A percentile compares a stretch with the other conserved stretches of the same genome.
These are phyloP conservation scores for Anticlea derivata DNA, from an alignment of 2,888 invertebrate species.

Conservation along the genomic window DNA sequence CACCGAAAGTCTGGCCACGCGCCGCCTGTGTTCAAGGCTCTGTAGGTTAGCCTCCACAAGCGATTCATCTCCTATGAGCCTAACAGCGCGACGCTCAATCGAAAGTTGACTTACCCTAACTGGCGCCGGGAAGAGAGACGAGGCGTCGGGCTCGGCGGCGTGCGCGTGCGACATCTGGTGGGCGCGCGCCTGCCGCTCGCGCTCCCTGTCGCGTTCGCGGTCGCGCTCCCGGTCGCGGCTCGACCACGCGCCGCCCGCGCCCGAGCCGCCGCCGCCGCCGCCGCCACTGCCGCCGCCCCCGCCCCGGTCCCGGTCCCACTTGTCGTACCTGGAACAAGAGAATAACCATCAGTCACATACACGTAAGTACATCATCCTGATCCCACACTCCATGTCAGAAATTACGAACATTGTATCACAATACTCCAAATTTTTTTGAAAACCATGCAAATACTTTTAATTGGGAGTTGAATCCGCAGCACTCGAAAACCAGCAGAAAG, in stretches of 20 bases:
- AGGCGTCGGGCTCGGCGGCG: conserved; percentile 84
- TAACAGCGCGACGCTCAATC: no score
- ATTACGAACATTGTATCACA: no score
- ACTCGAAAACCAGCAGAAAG: no score
- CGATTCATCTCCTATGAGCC: no score
- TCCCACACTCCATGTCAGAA: no score
- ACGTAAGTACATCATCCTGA: no score
- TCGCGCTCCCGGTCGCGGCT: conserved; percentile 84
- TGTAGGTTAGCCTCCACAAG: no score
- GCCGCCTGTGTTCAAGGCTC: no score
- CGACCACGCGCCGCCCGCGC: conserved; percentile 54
- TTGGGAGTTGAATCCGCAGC: background rate
- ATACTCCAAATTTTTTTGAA: no score
- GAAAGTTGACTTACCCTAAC: conserved; percentile 83
- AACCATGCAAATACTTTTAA: no score
- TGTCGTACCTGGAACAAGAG: conserved; percentile 72
- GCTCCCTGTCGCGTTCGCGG: conserved; percentile 86
- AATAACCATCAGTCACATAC: background rate
- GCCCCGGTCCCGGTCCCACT: conserved; percentile 78
- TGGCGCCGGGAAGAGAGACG: conserved; percentile 86
- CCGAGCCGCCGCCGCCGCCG: conserved; percentile 43
- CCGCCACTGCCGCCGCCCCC: conserved; percentile 59
- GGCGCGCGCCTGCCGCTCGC: conserved; percentile 90
- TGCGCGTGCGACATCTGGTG: conserved; percentile 88
- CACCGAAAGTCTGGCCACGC: no score